phyloP scores from a whole-genome alignment of 2,113 vertebrate genomes.

The Raja brachyura region DNA sequence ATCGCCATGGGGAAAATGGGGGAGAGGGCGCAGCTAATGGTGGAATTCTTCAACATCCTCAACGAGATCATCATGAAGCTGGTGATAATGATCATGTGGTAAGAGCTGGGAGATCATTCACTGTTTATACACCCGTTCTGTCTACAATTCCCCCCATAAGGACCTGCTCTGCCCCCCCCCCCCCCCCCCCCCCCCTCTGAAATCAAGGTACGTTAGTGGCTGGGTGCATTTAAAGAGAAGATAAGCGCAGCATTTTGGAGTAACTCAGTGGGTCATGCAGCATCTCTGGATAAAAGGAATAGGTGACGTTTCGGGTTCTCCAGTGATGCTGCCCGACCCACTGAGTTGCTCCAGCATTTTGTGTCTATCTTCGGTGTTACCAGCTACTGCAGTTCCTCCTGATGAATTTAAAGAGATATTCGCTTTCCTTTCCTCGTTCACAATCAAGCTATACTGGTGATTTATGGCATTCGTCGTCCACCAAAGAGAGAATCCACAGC shows the following conservation, averaged over 20 bases:
- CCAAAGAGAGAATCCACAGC: not conserved
- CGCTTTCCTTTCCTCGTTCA: not conserved
- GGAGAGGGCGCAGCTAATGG: conserved; percentile 92
- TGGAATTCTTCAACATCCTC: conserved; percentile 98
- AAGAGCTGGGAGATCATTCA: conserved; percentile 46
- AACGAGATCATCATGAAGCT: conserved; percentile 98
- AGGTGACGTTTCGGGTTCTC: too few species aligned
- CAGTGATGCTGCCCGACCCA: too few species aligned
- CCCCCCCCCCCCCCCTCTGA: not conserved
- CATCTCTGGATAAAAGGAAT: too few species aligned
- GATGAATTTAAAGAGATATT: not conserved
- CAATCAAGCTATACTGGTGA: not conserved
- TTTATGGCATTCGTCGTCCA: not conserved
- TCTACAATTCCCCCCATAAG: too few species aligned
- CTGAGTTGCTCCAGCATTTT: too few species aligned
- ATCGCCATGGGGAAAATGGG: conserved; percentile 99
- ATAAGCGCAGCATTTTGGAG: too few species aligned
- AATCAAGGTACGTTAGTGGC: too few species aligned
- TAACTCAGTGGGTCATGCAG: too few species aligned
- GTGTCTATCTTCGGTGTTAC: too few species aligned
- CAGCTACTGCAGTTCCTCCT: too few species aligned
- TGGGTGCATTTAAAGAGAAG: not conserved
- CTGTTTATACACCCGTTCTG: too few species aligned
- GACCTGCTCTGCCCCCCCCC: too few species aligned
- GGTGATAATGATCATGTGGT: conserved; percentile 99